Evolutionary conservation across 2,797 vertebrate genomes (phyloP), one percentile per base, ranked within the genome.

Genomic region (Ataeniobius toweri): DNA sequence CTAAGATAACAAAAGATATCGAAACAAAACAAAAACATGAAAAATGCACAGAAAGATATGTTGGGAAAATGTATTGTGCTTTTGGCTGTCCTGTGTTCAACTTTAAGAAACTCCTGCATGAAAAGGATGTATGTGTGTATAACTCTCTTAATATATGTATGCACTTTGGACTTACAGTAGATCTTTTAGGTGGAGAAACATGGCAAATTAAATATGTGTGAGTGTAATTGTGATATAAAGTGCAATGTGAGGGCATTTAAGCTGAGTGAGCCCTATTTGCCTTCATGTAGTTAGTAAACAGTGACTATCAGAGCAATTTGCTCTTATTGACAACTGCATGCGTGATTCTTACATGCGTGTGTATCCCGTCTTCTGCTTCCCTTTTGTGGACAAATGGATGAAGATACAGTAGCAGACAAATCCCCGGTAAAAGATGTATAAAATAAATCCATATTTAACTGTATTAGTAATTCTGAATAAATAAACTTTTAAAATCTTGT

Each of bases 1-100:
- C 55, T 65, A 61, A 83, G 39, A 68, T 74, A 16, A 85, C 78
- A 55, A 70, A 50, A 83, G 12, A 80, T 70, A 68, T 50, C 71
- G 65, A 71, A 51, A 72, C 7, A 41, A 31, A 76, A 8, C 28
- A 36, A 18, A 65, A 71, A 70, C n/a, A 80, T 24, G 13, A 77
- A 31, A 82, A 84, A 89, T 26, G 48, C 85, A 86, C 73, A 87
- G 87, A 88, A 82, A 86, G 86, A 91, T 88, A 89, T 91, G 85
- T 91, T 2, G 48, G 84, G 93, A 91, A 88, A 92, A 90, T 89
- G 88, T 88, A 85, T 94, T 94, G 93, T 95, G 94, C 92, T 93
- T 95, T 93, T 91, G 84, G 89, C 91, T 89, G 88, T 88, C 85
- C 86, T 85, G 82, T 87, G 87, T 90, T 88, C 86, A 88, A 84